Conservation (phyloP, 2,888 invertebrate species). For the Stenotaenia linearis region DNA sequence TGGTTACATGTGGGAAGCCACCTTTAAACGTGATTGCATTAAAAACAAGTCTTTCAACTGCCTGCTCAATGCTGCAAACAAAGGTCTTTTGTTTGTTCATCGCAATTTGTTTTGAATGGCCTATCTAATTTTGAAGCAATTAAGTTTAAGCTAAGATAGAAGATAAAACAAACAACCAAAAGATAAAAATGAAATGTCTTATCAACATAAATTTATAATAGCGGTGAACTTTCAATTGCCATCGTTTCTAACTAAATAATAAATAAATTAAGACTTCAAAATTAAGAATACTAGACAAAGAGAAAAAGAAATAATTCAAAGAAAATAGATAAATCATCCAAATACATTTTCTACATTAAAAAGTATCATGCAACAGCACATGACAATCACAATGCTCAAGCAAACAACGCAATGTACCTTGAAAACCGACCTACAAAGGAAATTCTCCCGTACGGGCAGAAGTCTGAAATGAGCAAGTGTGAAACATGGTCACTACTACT, state of each 20-base stretch:
- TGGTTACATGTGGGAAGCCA: too few species aligned
- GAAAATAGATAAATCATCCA: background rate
- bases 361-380: background rate
- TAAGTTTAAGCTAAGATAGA: too few species aligned
- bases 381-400: background rate
- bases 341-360: background rate
- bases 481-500: background rate
- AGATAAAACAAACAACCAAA: too few species aligned
- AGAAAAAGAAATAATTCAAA: too few species aligned
- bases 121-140: background rate
- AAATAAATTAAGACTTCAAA: background rate
- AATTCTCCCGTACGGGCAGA: slow-evolving; percentile 89
- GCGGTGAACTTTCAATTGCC: background rate
- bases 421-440: slow-evolving; percentile 85
- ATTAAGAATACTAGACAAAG: too few species aligned
- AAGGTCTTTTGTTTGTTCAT: background rate
- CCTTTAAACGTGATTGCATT: too few species aligned
- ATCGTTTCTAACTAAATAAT: background rate
- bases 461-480: slow-evolving; percentile 57
- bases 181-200: too few species aligned
- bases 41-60: too few species aligned
- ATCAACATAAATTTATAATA: too few species aligned
- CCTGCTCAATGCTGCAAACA: too few species aligned
- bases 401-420: slow-evolving; percentile 58
- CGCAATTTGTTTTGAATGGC: background rate